Evolutionary conservation across 2,113 vertebrate species (phyloP).

Genomic region (Oriolus oriolus): DNA sequence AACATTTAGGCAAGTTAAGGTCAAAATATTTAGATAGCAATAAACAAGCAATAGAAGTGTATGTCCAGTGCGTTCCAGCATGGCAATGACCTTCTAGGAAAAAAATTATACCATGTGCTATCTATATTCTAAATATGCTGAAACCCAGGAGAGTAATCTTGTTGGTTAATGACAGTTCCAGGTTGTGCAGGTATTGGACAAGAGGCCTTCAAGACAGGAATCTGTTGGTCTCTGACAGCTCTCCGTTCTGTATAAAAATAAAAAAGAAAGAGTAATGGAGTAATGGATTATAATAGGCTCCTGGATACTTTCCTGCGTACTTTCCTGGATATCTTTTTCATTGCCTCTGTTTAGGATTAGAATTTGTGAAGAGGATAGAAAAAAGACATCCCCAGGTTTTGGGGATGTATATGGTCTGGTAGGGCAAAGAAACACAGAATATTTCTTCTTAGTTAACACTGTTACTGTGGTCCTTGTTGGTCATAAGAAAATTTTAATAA

Average conservation of each 20-base stretch:
- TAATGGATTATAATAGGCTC: neutral
- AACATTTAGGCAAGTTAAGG: neutral
- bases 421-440: neutral
- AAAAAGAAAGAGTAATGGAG: neutral
- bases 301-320: neutral
- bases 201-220: neutral
- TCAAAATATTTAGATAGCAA: neutral
- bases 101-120: accelerated
- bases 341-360: neutral
- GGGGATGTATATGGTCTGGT: neutral
- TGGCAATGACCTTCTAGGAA: neutral
- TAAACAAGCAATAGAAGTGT: neutral
- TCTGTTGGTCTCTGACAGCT: neutral
- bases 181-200: neutral
- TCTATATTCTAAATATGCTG: neutral
- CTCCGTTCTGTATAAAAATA: neutral
- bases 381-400: neutral
- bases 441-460: neutral
- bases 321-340: neutral
- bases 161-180: neutral
- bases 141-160: neutral
- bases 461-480: neutral
- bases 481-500: neutral
- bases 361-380: neutral
- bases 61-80: neutral